Evolutionary conservation across 2,797 vertebrate species (phyloP), one percentile per base, ranked within the genome.

Genomic region (Myripristis jacobus): DNA sequence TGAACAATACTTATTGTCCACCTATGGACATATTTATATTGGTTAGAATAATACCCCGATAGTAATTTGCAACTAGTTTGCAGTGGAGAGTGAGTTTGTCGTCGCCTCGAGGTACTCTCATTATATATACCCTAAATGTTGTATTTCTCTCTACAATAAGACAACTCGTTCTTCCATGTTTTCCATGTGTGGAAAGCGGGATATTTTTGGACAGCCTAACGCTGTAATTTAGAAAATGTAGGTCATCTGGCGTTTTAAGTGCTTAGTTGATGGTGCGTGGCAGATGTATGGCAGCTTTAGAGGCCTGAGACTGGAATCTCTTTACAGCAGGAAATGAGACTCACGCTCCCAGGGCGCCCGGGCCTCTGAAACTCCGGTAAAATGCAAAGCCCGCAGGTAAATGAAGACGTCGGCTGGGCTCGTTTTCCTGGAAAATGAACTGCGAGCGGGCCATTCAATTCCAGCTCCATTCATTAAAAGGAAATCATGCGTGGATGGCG

Each of bases 221-320:
- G 63, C 57, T 46, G n/a, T 41, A 61, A 22, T 41, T 47, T 3
- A 47, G 9, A 12, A 51, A 79, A 91, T 90, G 64, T 90, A 82
- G 89, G 90, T 89, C 90, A 89, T 65, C 63, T 31, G 80, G 78
- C 58, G 76, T 7, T 76, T 41, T 15, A 41, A 24, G 68, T 25
- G 38, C 48, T 62, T 16, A 25, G 57, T 38, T 6, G 50, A 72
- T 11, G 58, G 70, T 69, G 50, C 0, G 61, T 73, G 55, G 73
- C 88, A 89, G 87, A 88, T 89, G 86, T 81, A 84, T 58, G 60
- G 86, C 65, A 84, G 88, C 76, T 88, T 86, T 73, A 82, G 51
- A 66, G 79, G 19, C 46, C 58, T 0, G n/a, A 43, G 63, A 21
- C 56, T 55, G 80, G 79, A 84, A 82, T 83, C 77, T 75, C 80